phyloP scores from a whole-genome alignment of 2,888 invertebrate species.

The Seira musarum region DNA sequence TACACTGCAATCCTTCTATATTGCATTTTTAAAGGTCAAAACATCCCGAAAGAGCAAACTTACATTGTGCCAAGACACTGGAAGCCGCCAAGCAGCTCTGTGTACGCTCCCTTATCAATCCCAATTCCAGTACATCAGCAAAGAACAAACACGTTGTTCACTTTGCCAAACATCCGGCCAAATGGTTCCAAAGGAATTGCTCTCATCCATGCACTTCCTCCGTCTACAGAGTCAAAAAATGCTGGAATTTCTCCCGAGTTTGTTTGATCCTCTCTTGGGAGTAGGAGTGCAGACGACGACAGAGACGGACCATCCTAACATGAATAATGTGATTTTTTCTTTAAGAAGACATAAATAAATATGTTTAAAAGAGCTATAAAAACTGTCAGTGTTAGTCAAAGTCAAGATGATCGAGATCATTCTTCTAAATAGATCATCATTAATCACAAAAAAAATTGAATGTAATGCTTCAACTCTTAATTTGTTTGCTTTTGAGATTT shows the following conservation, averaged over 20 bases:
- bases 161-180: constrained; percentile 40
- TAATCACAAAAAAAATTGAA: too few species aligned
- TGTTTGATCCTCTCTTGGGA: constrained; percentile 32
- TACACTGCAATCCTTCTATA: not conserved
- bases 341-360: too few species aligned
- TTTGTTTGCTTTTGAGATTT: too few species aligned
- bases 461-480: too few species aligned
- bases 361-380: too few species aligned
- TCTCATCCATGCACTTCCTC: constrained; percentile 56
- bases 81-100: constrained; percentile 57
- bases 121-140: constrained; percentile 48
- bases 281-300: too few species aligned
- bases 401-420: too few species aligned
- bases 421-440: too few species aligned
- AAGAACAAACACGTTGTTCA: constrained; percentile 32
- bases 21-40: constrained; percentile 45
- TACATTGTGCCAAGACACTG: constrained; percentile 59
- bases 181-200: constrained; percentile 43
- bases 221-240: constrained; percentile 39
- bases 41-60: constrained; percentile 59
- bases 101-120: constrained; percentile 58
- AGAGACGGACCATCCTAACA: too few species aligned
- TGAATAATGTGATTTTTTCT: too few species aligned
- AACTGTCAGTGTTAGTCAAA: too few species aligned
- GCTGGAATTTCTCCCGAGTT: constrained; percentile 50